Base-by-base conservation (phyloP, 2,113 vertebrate species). In the Erpornis zantholeuca region DNA sequence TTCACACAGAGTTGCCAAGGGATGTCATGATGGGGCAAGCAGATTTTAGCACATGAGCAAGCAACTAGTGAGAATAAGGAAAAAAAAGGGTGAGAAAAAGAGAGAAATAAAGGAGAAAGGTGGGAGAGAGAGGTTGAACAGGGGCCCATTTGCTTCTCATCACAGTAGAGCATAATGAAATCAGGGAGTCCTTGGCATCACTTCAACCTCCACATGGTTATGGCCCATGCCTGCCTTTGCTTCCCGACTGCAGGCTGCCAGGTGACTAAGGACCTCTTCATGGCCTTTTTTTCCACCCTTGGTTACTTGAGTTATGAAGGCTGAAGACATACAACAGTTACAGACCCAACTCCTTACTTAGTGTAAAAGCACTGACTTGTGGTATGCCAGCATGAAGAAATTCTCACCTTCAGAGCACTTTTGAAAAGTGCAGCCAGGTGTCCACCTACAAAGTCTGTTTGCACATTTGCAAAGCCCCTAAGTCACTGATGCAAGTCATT, bases 171-270 rank as follows among this genome's bases (percentile, higher is more conserved):
- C 16, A 57, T 25, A 73, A 45, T 42, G 52, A 87, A 89, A 61
- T 56, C 20, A 22, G 33, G 28, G 22, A 79, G 79, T 29, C 24
- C 25, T 1, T 6, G 14, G 50, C 49, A 60, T 56, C 28, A 56
- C 12, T 76, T 80, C 29, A 61, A 60, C 40, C 64, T 27, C 40
- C 36, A 86, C 24, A 27, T 16, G n/a, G 40, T 21, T 53, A 60
- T 28, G 9, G 5, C 23, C 35, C 53, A 45, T 1, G 11, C 63
- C 25, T 61, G 40, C 14, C 42, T 42, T 71, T 89, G 54, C 28
- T 84, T 65, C n/a, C 33, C 5, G 2, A 1, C 22, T 56, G 24
- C 36, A 65, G 8, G 42, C 54, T 84, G 42, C 50, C 0, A 0
- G n/a, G 6, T 28, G 47, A 84, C n/a, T 29, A 31, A 89, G 20